phyloP scores from a whole-genome alignment of 64 coral and sea anemone genomes.

The Montipora efflorescens region DNA sequence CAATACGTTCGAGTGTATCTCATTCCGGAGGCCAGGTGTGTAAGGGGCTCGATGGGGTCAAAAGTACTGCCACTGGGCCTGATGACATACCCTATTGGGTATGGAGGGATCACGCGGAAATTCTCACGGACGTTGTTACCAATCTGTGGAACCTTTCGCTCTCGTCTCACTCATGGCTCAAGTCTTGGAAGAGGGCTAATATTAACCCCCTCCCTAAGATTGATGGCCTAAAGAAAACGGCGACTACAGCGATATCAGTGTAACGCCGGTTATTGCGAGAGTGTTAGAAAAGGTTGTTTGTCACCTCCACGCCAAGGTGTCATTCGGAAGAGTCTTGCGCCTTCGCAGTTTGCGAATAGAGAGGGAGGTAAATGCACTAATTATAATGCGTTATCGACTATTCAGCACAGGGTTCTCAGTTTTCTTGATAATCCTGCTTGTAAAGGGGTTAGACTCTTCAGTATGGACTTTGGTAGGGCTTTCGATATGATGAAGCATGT shows the following conservation, averaged over 20 bases:
- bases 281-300: constrained; percentile 42
- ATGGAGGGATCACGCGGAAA: too few relatives aligned
- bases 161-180: constrained; percentile 27
- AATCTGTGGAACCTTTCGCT: constrained; percentile 1
- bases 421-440: background rate
- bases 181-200: constrained; percentile 34
- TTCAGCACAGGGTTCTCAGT: constrained; percentile 40
- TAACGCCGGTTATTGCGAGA: constrained; percentile 54
- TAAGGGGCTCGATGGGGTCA: background rate
- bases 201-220: background rate
- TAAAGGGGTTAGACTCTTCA: constrained; percentile 33
- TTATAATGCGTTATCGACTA: constrained; percentile 30
- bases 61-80: background rate
- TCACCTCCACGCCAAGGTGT: constrained; percentile 30
- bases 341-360: constrained; percentile 50
- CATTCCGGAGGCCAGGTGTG: background rate
- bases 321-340: constrained; percentile 23
- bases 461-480: constrained; percentile 35
- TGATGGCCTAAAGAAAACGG: constrained; percentile 8
- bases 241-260: constrained; percentile 19
- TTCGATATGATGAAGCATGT: constrained; percentile 2
- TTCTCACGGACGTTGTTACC: background rate
- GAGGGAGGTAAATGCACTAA: constrained; percentile 35
- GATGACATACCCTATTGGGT: too few relatives aligned
- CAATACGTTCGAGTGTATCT: background rate